Evolutionary conservation across 1,140 invertebrate genomes (phyloP), one percentile per base, ranked within the genome.

Genomic region (Bombyx mandarina): DNA sequence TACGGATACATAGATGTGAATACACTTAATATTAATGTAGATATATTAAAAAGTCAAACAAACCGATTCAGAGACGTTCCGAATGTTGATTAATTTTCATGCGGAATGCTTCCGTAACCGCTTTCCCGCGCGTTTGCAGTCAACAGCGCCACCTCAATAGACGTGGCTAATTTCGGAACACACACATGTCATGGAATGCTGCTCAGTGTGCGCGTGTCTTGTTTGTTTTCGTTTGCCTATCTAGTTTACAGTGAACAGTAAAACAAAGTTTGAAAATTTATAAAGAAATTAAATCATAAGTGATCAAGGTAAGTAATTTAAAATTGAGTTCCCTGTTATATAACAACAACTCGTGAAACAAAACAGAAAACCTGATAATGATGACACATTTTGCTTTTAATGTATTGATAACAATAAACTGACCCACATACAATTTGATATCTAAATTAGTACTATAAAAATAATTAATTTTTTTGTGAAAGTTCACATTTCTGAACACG

Each of bases 241-340:
- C 26, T 35, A 35, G 2, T 35, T 35, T 35, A 35, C 26, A 35
- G 50, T 61, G 62, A 58, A 53, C 47, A 48, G 59, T 43, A 54
- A 56, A 65, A 18, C 12, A 18, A 60, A 66, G 63, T 62, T 57
- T 67, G 54, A 62, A 58, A 48, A 58, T 44, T 10, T 45, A 18
- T 42, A 60, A 55, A 10, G 60, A 58, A 65, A 59, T 62, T 47
- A 60, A 35, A 5, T 64, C 52, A 54, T 64, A 55, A 45, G 43
- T 56, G 53, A 49, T 52, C 35, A 72, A 79, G 81, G 81, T 84
- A 75, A 81, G 81, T 74, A 60, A 54, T 67, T 52, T 58, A 18
- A 35, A 35, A 58, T 58, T 57, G 57, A 56, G 46, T 54, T 62
- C 62, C 58, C 59, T 61, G 62, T 83, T 83, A 83, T 81, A 69